Conservation (phyloP, 2,888 invertebrate genomes). For the Lingula anatina region DNA sequence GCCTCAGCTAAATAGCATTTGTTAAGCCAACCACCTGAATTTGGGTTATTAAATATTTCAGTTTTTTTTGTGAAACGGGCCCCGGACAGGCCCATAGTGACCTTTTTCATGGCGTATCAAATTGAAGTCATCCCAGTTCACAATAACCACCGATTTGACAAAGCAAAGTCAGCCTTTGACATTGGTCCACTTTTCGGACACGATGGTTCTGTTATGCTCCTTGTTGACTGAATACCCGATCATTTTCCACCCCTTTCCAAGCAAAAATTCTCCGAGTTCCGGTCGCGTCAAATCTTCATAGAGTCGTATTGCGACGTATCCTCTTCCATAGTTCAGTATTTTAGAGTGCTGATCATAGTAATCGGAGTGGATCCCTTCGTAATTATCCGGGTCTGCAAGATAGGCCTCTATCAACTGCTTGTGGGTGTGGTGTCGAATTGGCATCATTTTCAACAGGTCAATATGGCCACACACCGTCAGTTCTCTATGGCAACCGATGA, state of each 20-base stretch:
- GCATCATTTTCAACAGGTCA: slow-evolving; percentile 7
- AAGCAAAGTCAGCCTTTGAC: too few relatives aligned
- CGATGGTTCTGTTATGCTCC: background rate
- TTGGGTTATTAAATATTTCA: too few relatives aligned
- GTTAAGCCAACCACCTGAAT: too few relatives aligned
- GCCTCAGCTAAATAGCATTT: too few relatives aligned
- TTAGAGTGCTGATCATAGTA: background rate
- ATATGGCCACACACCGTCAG: slow-evolving; percentile 11
- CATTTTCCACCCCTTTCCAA: slow-evolving; percentile 10
- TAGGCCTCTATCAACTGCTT: slow-evolving; percentile 7
- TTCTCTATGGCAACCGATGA: slow-evolving; percentile 10
- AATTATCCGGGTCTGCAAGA: slow-evolving; percentile 5
- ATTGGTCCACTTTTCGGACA: background rate
- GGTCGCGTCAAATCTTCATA: slow-evolving; percentile 11
- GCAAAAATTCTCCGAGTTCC: slow-evolving; percentile 11
- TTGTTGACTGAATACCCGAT: slow-evolving; percentile 1
- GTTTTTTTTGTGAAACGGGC: too few relatives aligned
- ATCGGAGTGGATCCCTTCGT: background rate
- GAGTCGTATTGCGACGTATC: slow-evolving; percentile 9
- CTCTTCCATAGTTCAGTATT: background rate
- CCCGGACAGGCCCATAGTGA: too few relatives aligned
- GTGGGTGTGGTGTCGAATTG: slow-evolving; percentile 5
- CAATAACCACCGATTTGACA: too few relatives aligned
- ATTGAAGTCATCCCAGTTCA: too few relatives aligned
- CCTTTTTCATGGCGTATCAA: too few relatives aligned